Base-by-base conservation (phyloP, 2,888 invertebrate species). In the Ommatoiulus sabulosus region DNA sequence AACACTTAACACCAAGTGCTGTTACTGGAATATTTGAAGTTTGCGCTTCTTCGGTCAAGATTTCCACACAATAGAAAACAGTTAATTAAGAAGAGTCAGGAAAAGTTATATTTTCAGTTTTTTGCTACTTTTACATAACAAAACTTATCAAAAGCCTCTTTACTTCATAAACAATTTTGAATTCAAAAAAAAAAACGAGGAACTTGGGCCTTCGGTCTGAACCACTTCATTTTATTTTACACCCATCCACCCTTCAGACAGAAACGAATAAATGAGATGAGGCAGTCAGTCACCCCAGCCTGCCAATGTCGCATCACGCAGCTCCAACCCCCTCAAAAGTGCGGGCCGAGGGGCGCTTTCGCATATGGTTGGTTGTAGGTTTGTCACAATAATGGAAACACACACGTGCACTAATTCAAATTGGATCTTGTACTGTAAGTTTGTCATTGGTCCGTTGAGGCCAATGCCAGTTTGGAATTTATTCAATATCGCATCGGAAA, bases 221-320 rank as follows among this genome's bases (percentile, higher is more conserved):
- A 24, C 24, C 72, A 72, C 20, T 72, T 72, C 72, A 24, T 72
- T 72, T 72, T 72, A 72, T 24, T 72, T 72, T 72, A 72, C 72
- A 72, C 72, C 72, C 72, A 72, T 72, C 72, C 72, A 72, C 72
- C 72, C 72, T 72, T 72, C 72, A 72, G 72, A 72, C 72, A 72
- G 72, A 72, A 72, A 72, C 72, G 72, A 72, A 24, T 20, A 72
- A 72, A 72, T 72, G 72, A 72, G 72, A 72, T 72, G 72, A 72
- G 72, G 72, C 72, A 72, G 72, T 72, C 72, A 72, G 72, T 72
- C 72, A 72, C 72, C 72, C 72, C 72, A 72, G 72, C 72, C 72
- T 72, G 72, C 72, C 72, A 72, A 72, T 72, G 72, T 72, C 72
- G 24, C 72, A 72, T 24, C 72, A 72, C 10, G 72, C 72, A 72